Evolutionary conservation across 2,113 vertebrate genomes (phyloP), one percentile per base, ranked within the genome.

Genomic region (Nothobranchius kuhntae): DNA sequence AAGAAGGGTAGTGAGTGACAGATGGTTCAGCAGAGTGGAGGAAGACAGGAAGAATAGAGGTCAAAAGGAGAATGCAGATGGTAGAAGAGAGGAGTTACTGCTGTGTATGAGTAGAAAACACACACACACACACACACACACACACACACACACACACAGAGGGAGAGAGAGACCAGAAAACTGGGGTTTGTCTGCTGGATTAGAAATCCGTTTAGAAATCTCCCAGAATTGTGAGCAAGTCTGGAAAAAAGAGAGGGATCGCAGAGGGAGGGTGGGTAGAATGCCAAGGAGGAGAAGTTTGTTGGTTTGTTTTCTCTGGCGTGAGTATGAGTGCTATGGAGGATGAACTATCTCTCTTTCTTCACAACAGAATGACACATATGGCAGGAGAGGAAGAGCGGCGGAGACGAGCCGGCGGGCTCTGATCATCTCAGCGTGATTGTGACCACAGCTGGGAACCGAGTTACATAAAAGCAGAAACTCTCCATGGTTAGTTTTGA

Each of bases 321-420:
- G 63, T 91, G 86, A 90, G 90, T 87, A 81, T 75, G 80, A 79
- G 77, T 82, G 74, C 73, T 76, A 61, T 59, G 64, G 68, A 61
- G 71, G 77, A 72, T 56, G 73, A 85, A 73, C 68, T 52, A 63
- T 75, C 60, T 55, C 65, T 8, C 35, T 81, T 67, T 52, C 62
- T 11, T 53, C 45, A 45, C 74, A 44, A 57, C 70, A 68, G 48
- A 54, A 78, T 53, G 21, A 77, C 81, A 75, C 73, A 70, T 73
- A 70, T 75, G 75, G 80, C 64, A 46, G 64, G 21, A 61, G 62
- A 79, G 40, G 62, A 76, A 7, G 9, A 3, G 56, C 65, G 38
- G 61, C 15, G 40, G 59, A 46, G 66, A 53, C 70, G 48, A 46
- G 69, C 72, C 73, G 80, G 67, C 46, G 15, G 9, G 53, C 68